These are phyloP conservation scores for Papilio aristodemus DNA, from an alignment of 1,140 invertebrate species.

Conservation along the genomic window DNA sequence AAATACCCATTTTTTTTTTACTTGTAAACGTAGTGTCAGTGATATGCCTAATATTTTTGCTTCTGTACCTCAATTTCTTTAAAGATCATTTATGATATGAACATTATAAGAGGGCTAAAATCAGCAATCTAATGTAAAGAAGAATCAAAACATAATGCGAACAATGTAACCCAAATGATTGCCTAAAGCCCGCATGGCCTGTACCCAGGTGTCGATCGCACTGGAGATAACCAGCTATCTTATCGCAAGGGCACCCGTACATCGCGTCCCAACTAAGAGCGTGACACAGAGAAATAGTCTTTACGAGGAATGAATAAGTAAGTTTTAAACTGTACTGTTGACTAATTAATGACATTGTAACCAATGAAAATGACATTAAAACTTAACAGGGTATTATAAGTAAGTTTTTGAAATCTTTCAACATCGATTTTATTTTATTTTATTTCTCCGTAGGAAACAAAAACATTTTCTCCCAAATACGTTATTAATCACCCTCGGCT, in stretches of 20 bases:
- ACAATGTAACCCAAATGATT: constrained; percentile 34
- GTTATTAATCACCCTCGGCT: constrained; percentile 9
- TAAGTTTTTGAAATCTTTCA: not conserved
- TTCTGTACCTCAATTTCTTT: not conserved
- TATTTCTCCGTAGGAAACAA: not conserved
- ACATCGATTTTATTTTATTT: not conserved
- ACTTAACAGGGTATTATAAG: not conserved
- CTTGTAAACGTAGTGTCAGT: too few relatives aligned
- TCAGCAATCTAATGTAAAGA: constrained; percentile 9
- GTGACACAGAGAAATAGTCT: constrained; percentile 19
- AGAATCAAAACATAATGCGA: constrained; percentile 11
- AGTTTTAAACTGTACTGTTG: not conserved
- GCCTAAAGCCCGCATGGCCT: constrained; percentile 55
- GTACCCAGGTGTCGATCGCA: constrained; percentile 68
- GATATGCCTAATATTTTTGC: too few relatives aligned
- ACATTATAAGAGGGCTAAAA: not conserved
- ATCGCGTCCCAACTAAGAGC: constrained; percentile 20
- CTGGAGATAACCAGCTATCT: constrained; percentile 58
- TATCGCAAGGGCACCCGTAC: constrained; percentile 61
- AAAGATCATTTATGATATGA: not conserved
- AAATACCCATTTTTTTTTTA: too few relatives aligned
- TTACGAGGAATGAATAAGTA: constrained; percentile 17
- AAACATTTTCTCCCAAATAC: not conserved
- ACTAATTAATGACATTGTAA: constrained; percentile 6
- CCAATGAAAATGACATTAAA: not conserved